These are phyloP conservation scores for Ispidina picta DNA, from an alignment of 2,797 vertebrate species.

Conservation along the genomic window DNA sequence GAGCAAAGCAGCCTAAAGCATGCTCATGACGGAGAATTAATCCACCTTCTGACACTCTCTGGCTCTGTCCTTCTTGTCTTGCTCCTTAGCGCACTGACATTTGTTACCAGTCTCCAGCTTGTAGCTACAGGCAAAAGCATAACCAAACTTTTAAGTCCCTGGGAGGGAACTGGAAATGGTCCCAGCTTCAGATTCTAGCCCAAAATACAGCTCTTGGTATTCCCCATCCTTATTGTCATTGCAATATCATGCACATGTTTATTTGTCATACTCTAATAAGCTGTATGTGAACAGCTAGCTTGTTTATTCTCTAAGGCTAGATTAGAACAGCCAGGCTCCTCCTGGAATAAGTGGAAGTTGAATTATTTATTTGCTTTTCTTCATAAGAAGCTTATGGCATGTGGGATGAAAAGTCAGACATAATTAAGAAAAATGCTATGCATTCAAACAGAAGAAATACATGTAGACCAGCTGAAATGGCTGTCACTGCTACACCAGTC, in stretches of 20 bases:
- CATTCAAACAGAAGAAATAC: constrained; percentile 36
- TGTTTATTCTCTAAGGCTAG: constrained; percentile 70
- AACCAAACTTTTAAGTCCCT: constrained; percentile 8
- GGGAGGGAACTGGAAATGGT: background rate
- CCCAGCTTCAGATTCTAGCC: background rate
- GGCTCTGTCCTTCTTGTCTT: background rate
- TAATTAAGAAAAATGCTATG: constrained; percentile 66
- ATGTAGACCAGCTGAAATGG: background rate
- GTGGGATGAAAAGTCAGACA: constrained; percentile 69
- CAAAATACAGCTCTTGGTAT: background rate
- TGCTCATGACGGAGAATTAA: background rate
- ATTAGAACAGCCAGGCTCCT: constrained; percentile 70
- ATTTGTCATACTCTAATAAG: constrained; percentile 55
- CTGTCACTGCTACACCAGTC: background rate
- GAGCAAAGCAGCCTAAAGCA: background rate
- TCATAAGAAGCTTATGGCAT: constrained; percentile 72
- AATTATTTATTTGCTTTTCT: constrained; percentile 76
- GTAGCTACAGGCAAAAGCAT: background rate
- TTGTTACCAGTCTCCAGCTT: background rate
- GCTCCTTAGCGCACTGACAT: background rate
- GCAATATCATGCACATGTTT: constrained; percentile 20
- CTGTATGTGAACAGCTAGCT: constrained; percentile 59
- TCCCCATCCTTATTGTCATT: background rate
- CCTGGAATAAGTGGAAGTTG: constrained; percentile 62
- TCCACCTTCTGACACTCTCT: background rate